Evolutionary conservation across 92 coral and sea anemone species (phyloP).

Genomic region (Parazoanthus swiftii): DNA sequence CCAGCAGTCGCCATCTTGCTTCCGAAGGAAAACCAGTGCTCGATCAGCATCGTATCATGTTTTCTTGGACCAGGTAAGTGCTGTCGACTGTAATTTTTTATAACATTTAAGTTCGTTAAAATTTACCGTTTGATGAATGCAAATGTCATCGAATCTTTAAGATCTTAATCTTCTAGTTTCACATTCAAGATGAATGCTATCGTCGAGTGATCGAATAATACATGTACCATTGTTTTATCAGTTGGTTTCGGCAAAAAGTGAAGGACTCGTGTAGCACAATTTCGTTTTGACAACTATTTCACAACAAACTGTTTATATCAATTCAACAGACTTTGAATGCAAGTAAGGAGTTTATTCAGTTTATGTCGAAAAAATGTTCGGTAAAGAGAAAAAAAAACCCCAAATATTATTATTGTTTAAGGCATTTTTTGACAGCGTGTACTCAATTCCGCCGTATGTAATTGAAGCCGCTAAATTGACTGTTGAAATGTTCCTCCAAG

Average conservation of each 20-base stretch:
- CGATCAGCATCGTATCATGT: conserved; percentile 25
- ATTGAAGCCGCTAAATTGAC: too few species aligned
- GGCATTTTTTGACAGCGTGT: too few species aligned
- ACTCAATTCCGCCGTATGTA: too few species aligned
- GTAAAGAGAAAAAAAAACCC: too few species aligned
- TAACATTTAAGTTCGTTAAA: background rate
- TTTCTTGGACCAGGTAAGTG: conserved; percentile 41
- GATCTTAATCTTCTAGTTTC: background rate
- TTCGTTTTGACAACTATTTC: too few species aligned
- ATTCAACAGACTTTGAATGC: too few species aligned
- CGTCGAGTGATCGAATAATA: background rate
- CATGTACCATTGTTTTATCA: background rate
- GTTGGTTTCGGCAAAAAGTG: background rate
- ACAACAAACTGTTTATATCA: too few species aligned
- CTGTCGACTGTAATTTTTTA: background rate
- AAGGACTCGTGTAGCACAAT: background rate
- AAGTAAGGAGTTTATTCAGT: too few species aligned
- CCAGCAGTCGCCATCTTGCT: conserved; percentile 25
- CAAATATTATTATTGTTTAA: too few species aligned
- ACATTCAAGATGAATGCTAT: background rate
- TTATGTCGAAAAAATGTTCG: too few species aligned
- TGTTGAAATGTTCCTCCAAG: too few species aligned
- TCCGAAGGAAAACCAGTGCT: conserved; percentile 27
- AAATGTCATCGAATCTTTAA: background rate
- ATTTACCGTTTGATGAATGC: background rate